Conservation (phyloP, 2,888 invertebrate species). For the Linnaemya tessellans region DNA sequence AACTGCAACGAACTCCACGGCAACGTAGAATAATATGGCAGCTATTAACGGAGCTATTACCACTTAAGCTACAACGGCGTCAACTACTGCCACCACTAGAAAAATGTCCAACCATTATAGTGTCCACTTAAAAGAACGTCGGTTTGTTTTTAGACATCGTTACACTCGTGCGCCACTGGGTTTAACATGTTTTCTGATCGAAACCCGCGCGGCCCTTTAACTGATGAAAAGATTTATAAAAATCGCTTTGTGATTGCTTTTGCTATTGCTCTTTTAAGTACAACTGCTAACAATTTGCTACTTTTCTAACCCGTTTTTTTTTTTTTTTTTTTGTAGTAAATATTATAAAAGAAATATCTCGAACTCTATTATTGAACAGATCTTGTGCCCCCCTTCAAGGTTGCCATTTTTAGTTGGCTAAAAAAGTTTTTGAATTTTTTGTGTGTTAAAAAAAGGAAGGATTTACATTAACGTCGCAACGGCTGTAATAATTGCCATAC, state of each 20-base stretch:
- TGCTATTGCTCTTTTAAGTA: constrained; percentile 67
- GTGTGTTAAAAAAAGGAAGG: constrained; percentile 48
- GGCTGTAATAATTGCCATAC: constrained; percentile 28
- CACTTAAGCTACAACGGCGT: constrained; percentile 52
- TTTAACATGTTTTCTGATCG: neutral
- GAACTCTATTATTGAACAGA: constrained; percentile 79
- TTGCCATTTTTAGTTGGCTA: neutral
- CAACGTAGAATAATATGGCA: constrained; percentile 52
- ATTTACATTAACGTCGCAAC: constrained; percentile 4
- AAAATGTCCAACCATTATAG: constrained; percentile 18
- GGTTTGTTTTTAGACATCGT: constrained; percentile 10
- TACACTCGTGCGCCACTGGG: neutral
- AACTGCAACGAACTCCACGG: constrained; percentile 19
- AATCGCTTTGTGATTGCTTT: constrained; percentile 43
- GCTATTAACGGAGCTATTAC: constrained; percentile 44
- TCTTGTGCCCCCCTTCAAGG: constrained; percentile 72
- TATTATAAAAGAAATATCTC: constrained; percentile 22
- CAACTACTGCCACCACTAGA: constrained; percentile 17
- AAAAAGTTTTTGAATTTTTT: constrained; percentile 75
- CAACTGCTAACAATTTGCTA: constrained; percentile 73
- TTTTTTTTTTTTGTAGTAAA: constrained; percentile 70
- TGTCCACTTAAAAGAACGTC: neutral
- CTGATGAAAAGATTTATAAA: constrained; percentile 16
- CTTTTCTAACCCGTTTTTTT: constrained; percentile 73
- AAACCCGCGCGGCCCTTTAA: constrained; percentile 2